Evolutionary conservation across 2,888 invertebrate species (phyloP).

Genomic region (Lagria hirta): DNA sequence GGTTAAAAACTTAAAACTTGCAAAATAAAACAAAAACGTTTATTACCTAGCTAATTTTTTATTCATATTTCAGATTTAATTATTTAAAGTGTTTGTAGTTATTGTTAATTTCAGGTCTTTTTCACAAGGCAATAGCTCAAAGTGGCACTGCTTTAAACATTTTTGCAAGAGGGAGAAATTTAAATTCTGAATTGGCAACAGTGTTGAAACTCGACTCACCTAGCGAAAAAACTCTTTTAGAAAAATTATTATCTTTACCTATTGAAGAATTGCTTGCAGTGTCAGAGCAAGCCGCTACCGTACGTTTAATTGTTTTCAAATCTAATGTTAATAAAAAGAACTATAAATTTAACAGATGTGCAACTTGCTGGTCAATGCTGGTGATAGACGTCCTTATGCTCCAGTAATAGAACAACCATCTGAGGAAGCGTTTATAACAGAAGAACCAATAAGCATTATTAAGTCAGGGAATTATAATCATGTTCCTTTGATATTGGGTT

Average conservation of each 20-base stretch:
- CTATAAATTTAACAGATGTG: background rate
- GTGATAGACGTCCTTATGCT: slow-evolving; percentile 17
- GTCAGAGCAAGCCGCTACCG: slow-evolving; percentile 34
- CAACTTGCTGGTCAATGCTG: background rate
- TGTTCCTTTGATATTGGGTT: slow-evolving; percentile 40
- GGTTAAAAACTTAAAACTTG: no score
- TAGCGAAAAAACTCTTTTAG: slow-evolving; percentile 38
- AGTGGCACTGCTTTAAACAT: slow-evolving; percentile 45
- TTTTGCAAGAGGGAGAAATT: slow-evolving; percentile 36
- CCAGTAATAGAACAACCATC: slow-evolving; percentile 32
- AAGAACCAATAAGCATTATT: slow-evolving; percentile 34
- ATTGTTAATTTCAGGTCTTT: slow-evolving; percentile 13
- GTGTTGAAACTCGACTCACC: background rate
- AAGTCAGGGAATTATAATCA: slow-evolving; percentile 34
- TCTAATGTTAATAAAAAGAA: slow-evolving; percentile 5
- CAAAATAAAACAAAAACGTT: no score
- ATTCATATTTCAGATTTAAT: no score
- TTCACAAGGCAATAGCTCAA: slow-evolving; percentile 47
- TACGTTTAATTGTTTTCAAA: background rate
- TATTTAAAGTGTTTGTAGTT: no score
- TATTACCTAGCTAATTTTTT: no score
- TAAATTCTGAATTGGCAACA: slow-evolving; percentile 2
- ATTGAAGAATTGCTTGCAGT: slow-evolving; percentile 46
- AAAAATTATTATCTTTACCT: slow-evolving; percentile 48
- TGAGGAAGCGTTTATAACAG: slow-evolving; percentile 30